Conservation (phyloP, 2,888 invertebrate species). For the Copidosoma aretas region DNA sequence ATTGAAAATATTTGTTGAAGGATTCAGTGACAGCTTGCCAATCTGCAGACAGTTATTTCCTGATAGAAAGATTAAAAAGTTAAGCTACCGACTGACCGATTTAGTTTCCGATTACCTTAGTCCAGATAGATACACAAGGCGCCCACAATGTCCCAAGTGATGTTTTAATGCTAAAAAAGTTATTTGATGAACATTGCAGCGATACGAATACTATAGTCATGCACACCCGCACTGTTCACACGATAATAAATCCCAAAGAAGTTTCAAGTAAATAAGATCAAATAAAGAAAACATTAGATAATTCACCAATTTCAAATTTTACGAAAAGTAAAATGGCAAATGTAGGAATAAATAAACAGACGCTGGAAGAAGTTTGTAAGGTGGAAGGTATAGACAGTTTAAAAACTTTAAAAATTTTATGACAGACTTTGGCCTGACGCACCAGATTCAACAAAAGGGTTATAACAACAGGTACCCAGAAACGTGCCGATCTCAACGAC, state of each 20-base stretch:
- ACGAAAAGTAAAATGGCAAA: conserved; percentile 12
- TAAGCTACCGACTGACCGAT: background rate
- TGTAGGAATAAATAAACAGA: background rate
- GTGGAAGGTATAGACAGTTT: too few relatives aligned
- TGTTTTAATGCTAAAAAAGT: conserved; percentile 14
- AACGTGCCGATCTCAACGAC: too few relatives aligned
- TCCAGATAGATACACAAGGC: background rate
- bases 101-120: conserved; percentile 1
- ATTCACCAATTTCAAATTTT: conserved; percentile 4
- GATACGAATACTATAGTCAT: background rate
- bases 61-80: background rate
- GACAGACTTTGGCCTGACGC: too few relatives aligned
- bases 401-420: too few relatives aligned
- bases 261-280: background rate
- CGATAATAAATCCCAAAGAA: background rate
- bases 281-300: conserved; percentile 1
- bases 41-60: conserved; percentile 4
- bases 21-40: conserved; percentile 3
- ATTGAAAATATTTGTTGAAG: conserved; percentile 10
- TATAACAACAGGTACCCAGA: too few relatives aligned
- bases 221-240: background rate
- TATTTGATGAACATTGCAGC: background rate
- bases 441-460: too few relatives aligned
- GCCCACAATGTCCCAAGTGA: conserved; percentile 18
- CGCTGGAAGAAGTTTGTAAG: conserved; percentile 6